phyloP scores from a whole-genome alignment of 2,888 invertebrate species.

The Suillia variegata region DNA sequence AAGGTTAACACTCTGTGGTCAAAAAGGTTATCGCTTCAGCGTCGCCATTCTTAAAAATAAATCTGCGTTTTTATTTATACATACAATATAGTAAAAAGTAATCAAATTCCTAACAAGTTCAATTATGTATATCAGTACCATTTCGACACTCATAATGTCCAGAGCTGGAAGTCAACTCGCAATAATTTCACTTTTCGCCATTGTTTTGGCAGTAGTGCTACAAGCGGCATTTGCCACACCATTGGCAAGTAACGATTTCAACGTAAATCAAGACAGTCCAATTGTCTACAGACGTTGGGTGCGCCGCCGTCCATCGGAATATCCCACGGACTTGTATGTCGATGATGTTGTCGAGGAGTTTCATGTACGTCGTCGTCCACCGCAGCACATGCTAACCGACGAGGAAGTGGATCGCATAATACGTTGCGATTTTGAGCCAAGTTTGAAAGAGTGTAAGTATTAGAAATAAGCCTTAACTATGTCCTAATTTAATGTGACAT shows the following conservation, averaged over 20 bases:
- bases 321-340: constrained; percentile 29
- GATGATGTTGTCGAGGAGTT: constrained; percentile 42
- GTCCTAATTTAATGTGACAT: neutral
- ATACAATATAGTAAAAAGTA: too few species aligned
- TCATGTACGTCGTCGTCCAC: constrained; percentile 20
- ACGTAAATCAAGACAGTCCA: neutral
- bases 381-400: constrained; percentile 27
- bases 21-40: too few species aligned
- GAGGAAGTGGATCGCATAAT: constrained; percentile 41
- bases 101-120: too few species aligned
- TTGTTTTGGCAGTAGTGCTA: neutral
- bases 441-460: constrained; percentile 38
- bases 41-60: too few species aligned
- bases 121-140: too few species aligned
- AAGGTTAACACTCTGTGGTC: too few species aligned
- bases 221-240: neutral
- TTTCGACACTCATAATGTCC: neutral
- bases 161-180: neutral
- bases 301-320: constrained; percentile 29
- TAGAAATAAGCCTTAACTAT: neutral
- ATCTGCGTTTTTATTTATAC: too few species aligned
- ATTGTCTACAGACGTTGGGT: constrained; percentile 35
- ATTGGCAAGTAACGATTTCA: neutral
- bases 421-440: constrained; percentile 44
- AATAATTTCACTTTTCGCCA: neutral